These are phyloP conservation scores for Dynastes grantii DNA, from an alignment of 2,888 invertebrate genomes.

Conservation along the genomic window DNA sequence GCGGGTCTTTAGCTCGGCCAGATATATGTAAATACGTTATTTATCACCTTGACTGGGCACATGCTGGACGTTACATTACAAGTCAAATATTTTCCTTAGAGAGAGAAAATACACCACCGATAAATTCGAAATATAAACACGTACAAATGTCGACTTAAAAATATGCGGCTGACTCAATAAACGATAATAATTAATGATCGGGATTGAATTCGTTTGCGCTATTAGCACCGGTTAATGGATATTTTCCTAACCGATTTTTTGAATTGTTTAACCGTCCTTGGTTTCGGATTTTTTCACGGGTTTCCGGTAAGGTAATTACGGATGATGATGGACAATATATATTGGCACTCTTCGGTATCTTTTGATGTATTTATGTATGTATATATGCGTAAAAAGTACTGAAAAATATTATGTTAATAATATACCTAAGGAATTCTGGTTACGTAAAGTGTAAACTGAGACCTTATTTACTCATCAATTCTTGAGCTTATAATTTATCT, in stretches of 20 bases:
- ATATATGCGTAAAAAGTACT: too few species aligned
- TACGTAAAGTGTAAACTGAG: too few species aligned
- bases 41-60: slow-evolving; percentile 28
- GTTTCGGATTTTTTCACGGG: neutral
- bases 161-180: slow-evolving; percentile 8
- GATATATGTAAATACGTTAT: slow-evolving; percentile 34
- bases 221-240: neutral
- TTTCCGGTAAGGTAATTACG: neutral
- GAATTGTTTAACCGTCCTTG: neutral
- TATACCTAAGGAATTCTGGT: too few species aligned
- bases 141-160: neutral
- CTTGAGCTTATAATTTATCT: too few species aligned
- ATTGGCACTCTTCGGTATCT: neutral
- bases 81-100: slow-evolving; percentile 24
- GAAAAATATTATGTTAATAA: too few species aligned
- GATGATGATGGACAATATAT: neutral
- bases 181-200: slow-evolving; percentile 10
- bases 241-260: slow-evolving; percentile 5
- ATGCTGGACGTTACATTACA: slow-evolving; percentile 16
- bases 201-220: slow-evolving; percentile 12
- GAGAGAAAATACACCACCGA: slow-evolving; percentile 15
- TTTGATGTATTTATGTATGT: neutral
- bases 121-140: slow-evolving; percentile 32
- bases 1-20: slow-evolving; percentile 11
- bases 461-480: too few species aligned